phyloP scores from a whole-genome alignment of 2,797 vertebrate genomes.

The Arrhamphus sclerolepis region DNA sequence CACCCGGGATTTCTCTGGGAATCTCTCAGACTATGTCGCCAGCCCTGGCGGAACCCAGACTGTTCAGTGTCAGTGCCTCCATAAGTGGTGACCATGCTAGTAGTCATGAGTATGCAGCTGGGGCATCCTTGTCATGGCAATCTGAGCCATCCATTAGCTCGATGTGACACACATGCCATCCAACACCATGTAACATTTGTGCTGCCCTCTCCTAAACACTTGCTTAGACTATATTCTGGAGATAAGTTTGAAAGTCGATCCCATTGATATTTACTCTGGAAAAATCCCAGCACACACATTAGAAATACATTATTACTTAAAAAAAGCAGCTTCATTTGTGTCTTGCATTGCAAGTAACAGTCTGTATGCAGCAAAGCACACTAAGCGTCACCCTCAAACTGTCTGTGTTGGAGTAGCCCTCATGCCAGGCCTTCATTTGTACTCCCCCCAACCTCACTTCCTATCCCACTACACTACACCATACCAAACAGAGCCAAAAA shows the following conservation, averaged over 20 bases:
- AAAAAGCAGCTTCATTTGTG: conserved; percentile 44
- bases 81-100: conserved; percentile 40
- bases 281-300: conserved; percentile 40
- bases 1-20: conserved; percentile 63
- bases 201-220: conserved; percentile 35
- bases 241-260: conserved; percentile 52
- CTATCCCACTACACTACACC: conserved; percentile 70
- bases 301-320: conserved; percentile 50
- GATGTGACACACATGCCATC: conserved; percentile 52
- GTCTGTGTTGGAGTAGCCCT: conserved; percentile 73
- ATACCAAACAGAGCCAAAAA: conserved; percentile 78
- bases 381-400: conserved; percentile 58
- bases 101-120: conserved; percentile 34
- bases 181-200: conserved; percentile 60
- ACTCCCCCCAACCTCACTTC: conserved; percentile 51
- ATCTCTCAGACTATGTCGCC: conserved; percentile 65
- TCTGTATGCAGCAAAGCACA: conserved; percentile 43
- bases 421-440: conserved; percentile 61
- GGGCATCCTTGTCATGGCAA: conserved; percentile 59
- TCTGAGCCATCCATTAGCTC: conserved; percentile 68
- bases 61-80: conserved; percentile 52
- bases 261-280: conserved; percentile 58
- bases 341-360: conserved; percentile 31
- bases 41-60: conserved; percentile 64
- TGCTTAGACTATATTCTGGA: conserved; percentile 20